Conservation (phyloP, 2,113 vertebrate genomes). For the Hippocampus guttulatus region DNA sequence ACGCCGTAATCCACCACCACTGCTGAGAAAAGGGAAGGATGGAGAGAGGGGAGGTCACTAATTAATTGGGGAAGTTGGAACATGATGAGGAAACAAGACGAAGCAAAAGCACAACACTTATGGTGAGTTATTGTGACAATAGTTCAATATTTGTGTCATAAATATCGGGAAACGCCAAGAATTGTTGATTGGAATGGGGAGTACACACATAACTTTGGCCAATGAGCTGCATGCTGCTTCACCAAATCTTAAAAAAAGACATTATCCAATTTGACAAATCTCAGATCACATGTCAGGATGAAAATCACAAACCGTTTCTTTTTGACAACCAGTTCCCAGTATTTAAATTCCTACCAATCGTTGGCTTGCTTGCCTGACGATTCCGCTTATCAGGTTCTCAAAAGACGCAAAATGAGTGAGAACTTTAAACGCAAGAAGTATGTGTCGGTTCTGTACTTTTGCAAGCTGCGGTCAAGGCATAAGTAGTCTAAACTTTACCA, state of each 20-base stretch:
- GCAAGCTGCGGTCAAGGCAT: too few relatives aligned
- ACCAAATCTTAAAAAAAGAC: background rate
- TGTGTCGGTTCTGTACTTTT: too few relatives aligned
- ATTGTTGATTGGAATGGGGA: background rate
- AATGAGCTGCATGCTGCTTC: background rate
- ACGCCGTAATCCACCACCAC: constrained; percentile 72
- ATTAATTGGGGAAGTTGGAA: constrained; percentile 29
- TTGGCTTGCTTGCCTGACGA: too few relatives aligned
- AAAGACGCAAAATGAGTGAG: too few relatives aligned
- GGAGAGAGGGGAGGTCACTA: constrained; percentile 15
- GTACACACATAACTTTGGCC: background rate
- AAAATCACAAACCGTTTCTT: background rate
- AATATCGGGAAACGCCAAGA: background rate
- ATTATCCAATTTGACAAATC: background rate
- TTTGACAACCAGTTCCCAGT: background rate
- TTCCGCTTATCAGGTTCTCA: too few relatives aligned
- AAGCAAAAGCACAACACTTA: background rate
- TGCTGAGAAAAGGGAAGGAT: constrained; percentile 58
- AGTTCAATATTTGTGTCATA: background rate
- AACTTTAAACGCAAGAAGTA: too few relatives aligned
- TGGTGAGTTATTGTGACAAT: background rate
- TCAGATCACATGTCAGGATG: background rate
- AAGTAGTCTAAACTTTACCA: too few relatives aligned
- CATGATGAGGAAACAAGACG: background rate
- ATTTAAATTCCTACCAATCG: too few relatives aligned